Base-by-base conservation (phyloP, 2,888 invertebrate genomes). In the Pachliopta kotzebuea region DNA sequence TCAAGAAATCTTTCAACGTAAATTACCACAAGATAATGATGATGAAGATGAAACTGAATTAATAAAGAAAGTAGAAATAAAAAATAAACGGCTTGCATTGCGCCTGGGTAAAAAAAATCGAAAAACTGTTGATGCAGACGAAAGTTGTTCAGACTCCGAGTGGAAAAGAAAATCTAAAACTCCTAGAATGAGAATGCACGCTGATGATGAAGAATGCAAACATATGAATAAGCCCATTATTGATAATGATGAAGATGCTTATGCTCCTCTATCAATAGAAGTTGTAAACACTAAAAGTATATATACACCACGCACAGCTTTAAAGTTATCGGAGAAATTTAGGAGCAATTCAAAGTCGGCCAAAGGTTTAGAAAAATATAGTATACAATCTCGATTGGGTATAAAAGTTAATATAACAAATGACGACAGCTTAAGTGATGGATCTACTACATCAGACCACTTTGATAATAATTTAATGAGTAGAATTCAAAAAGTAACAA, bases 101-200 rank as follows among this genome's bases (percentile, higher is more conserved):
- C 78, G 90, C 56, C 78, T 91, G 60, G 88, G 87, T 14, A 85
- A 86, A 72, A 79, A 85, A 66, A 77, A 71, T 55, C 79, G 76
- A 68, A 77, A 80, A 62, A 72, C 75, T n/a, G 79, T 82, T 56
- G 82, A 87, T 61, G 78, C 83, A 62, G 91, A 91, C 55, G 87
- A 90, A 1, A 84, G 82, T 70, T 84, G 84, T 68, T 92, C 93
- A 65, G 93, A 93, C 70, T 86, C 90, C 17, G 93, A 93, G 72
- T 93, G 93, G 94, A 92, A 91, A 72, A 91, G 86, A 66, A 93
- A 93, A 75, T 93, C 92, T 59, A 95, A 95, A 85, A 84, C 93
- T 56, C 94, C 95, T 11, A 88, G 96, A 74, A 96, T 96, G 96
- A 90, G 96, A 74, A 97, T 97, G 96, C 96, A 95, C 82, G 97